phyloP scores from a whole-genome alignment of 2,797 vertebrate genomes.

The Bradypus variegatus region DNA sequence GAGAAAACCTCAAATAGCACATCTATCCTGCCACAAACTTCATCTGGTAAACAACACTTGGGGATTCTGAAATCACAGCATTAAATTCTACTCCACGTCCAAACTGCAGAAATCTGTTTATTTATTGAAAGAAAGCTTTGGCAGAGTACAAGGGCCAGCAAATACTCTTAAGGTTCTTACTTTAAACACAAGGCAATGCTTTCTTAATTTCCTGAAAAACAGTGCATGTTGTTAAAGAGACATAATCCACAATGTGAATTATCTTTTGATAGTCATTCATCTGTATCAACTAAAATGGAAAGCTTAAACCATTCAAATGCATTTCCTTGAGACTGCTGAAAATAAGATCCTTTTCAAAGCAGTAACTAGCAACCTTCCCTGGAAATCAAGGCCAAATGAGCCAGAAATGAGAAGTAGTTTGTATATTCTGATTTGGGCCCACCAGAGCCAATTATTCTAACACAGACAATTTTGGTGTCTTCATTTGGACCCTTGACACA shows the following conservation, averaged over 20 bases:
- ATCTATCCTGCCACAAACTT: not conserved
- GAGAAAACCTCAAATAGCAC: not conserved
- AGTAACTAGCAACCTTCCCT: conserved; percentile 43
- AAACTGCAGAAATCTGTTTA: conserved; percentile 9
- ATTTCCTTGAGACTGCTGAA: conserved; percentile 42
- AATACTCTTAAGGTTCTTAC: not conserved
- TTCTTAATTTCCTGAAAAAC: conserved; percentile 1
- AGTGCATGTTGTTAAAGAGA: not conserved
- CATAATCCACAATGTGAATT: conserved; percentile 23
- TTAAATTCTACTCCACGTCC: not conserved
- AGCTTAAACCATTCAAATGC: not conserved
- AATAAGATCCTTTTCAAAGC: conserved; percentile 39
- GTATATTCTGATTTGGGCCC: conserved; percentile 38
- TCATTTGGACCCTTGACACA: not conserved
- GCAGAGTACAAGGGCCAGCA: not conserved
- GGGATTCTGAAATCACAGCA: not conserved
- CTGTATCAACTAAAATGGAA: conserved; percentile 2
- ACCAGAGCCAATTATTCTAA: conserved; percentile 49
- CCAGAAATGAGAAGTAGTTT: conserved; percentile 62
- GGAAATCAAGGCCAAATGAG: conserved; percentile 60
- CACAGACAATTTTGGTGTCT: conserved; percentile 36
- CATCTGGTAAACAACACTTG: not conserved
- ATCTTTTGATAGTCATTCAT: conserved; percentile 37
- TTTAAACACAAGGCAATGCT: conserved; percentile 15
- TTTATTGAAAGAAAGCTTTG: conserved; percentile 44